Evolutionary conservation across 2,797 vertebrate genomes (phyloP).

Genomic region (Cichlasoma orientale): DNA sequence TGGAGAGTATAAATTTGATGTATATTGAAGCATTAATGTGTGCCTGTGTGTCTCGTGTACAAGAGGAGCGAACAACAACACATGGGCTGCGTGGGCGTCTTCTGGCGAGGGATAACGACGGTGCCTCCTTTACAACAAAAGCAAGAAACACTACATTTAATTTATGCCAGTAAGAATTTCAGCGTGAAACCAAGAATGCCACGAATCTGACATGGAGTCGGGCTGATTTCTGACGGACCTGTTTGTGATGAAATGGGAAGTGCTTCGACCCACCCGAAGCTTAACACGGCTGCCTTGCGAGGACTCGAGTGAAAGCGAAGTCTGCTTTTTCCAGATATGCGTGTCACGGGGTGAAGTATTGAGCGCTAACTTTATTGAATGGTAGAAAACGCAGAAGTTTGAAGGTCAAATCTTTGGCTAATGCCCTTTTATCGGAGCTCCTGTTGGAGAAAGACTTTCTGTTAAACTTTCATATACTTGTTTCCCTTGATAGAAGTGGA

Average conservation of each 20-base stretch:
- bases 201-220: slow-evolving; percentile 20
- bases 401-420: slow-evolving; percentile 45
- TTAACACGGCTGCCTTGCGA: background rate
- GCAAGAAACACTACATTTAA: slow-evolving; percentile 63
- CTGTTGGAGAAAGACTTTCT: slow-evolving; percentile 47
- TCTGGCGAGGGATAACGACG: slow-evolving; percentile 69
- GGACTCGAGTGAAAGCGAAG: background rate
- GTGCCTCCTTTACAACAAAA: slow-evolving; percentile 71
- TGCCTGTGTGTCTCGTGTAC: slow-evolving; percentile 25
- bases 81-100: slow-evolving; percentile 78
- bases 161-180: slow-evolving; percentile 59
- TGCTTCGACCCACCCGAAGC: background rate
- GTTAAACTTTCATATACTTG: slow-evolving; percentile 71
- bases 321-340: background rate
- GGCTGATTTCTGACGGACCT: slow-evolving; percentile 31
- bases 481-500: slow-evolving; percentile 53
- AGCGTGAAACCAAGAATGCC: slow-evolving; percentile 22
- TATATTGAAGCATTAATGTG: slow-evolving; percentile 33
- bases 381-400: background rate
- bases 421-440: slow-evolving; percentile 70
- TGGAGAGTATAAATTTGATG: slow-evolving; percentile 34
- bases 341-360: background rate
- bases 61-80: slow-evolving; percentile 65
- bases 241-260: slow-evolving; percentile 2
- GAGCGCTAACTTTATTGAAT: background rate